A percentile compares a stretch with the other conserved stretches of the same genome.
These are phyloP conservation scores for Adineta ricciae DNA, from an alignment of 2,888 invertebrate genomes.

Conservation along the genomic window DNA sequence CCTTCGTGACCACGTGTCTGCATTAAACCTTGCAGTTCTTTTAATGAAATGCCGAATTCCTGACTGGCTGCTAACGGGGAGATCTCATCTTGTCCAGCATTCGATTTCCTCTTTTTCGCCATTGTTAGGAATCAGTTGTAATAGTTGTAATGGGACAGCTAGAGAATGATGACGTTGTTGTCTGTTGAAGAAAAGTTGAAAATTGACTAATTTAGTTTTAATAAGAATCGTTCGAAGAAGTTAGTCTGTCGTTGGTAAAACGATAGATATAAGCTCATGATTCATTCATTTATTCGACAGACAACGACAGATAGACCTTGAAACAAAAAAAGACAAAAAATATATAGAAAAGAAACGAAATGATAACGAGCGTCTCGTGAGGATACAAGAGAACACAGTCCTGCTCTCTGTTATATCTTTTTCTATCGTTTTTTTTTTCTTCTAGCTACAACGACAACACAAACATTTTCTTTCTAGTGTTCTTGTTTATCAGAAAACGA, in stretches of 20 bases:
- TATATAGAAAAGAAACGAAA: background rate
- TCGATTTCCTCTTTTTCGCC: background rate
- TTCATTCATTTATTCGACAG: background rate
- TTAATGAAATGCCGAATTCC: background rate
- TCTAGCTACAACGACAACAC: background rate
- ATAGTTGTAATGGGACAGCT: background rate
- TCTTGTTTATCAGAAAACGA: background rate
- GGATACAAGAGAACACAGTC: background rate
- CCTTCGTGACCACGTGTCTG: background rate
- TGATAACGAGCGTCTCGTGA: background rate
- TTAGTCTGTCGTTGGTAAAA: background rate
- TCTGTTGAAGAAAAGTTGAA: background rate
- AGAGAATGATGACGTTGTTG: background rate
- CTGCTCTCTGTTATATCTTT: background rate
- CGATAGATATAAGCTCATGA: background rate
- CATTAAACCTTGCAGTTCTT: constrained; percentile 2
- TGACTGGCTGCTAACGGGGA: background rate
- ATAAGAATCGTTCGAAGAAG: background rate
- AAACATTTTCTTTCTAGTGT: background rate
- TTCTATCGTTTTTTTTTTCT: background rate
- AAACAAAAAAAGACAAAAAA: background rate
- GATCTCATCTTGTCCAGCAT: background rate
- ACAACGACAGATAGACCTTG: constrained; percentile 5
- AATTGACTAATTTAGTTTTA: background rate
- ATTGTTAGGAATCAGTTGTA: background rate